phyloP scores from a whole-genome alignment of 2,113 vertebrate species.

The Lonchura striata region DNA sequence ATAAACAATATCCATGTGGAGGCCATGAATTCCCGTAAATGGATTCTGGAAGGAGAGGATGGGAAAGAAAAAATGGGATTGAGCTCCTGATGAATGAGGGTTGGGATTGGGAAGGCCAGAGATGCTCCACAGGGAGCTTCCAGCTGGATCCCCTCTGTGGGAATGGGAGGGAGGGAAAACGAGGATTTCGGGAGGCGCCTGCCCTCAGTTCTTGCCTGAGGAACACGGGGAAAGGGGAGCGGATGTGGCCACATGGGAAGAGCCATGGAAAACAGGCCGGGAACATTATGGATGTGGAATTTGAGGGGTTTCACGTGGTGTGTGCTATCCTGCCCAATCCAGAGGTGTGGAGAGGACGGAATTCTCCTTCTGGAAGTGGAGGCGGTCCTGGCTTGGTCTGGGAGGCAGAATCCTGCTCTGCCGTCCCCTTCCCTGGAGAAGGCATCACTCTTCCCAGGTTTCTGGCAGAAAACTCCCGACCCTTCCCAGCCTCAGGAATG shows the following conservation, averaged over 20 bases:
- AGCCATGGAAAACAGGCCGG: fast-evolving
- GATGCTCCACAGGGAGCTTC: fast-evolving
- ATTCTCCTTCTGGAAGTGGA: neutral
- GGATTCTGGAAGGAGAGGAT: neutral
- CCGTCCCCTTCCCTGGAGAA: neutral
- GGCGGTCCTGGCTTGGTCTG: neutral
- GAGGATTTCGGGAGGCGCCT: neutral
- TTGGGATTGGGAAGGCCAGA: neutral
- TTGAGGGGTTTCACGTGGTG: fast-evolving
- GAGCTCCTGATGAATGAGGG: neutral
- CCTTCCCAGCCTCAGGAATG: neutral
- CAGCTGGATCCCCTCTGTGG: neutral
- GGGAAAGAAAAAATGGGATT: neutral
- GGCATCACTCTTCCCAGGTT: fast-evolving
- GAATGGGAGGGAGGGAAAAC: neutral
- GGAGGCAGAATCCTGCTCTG: neutral
- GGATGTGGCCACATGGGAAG: neutral
- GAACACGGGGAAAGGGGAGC: neutral
- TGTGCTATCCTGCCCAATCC: neutral
- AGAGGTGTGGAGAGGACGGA: neutral
- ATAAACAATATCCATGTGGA: neutral
- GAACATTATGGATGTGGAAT: fast-evolving
- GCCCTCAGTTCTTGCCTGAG: neutral
- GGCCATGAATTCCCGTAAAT: neutral
- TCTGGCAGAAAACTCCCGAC: neutral